Base-by-base conservation (phyloP, 2,113 vertebrate genomes). In the Rhinopomastus cyanomelas region DNA sequence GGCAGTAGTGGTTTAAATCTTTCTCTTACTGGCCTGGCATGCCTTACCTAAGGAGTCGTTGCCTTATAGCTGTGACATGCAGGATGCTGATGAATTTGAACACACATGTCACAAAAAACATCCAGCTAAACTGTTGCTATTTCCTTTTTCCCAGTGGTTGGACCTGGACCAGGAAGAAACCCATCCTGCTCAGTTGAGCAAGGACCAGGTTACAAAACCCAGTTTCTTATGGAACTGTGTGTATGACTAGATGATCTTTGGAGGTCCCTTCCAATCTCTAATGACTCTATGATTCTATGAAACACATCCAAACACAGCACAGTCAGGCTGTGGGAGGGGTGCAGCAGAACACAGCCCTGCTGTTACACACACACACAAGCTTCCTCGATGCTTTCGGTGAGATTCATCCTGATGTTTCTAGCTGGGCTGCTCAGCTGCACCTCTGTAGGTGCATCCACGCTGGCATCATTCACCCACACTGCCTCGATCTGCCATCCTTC, bases 401-500 rank as follows among this genome's bases (percentile, higher is more conserved):
- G 18, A 68, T 48, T 86, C 25, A 20, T 32, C 57, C 23, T 39
- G 29, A 79, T 29, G 6, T 16, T 61, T 48, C 48, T 34, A 13
- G 16, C 23, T 1, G 36, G 66, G 55, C 37, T 2, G 2, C 48
- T 74, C 44, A 67, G 61, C 42, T 32, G 76, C 69, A 44, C 62
- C 37, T 59, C 6, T 34, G 27, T 77, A 48, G 42, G 11, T 6
- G 18, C 1, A n/a, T 39, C 36, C 16, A 14, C 0, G 3, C 22
- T 0, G 0, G 36, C 27, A 53, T 25, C 3, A 0, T 27, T 90
- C 67, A 85, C 29, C 14, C 23, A 52, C 19, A 7, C 32, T n/a
- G 90, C 46, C 30, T 59, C 66, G 51, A 69, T 16, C 30, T 61
- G 39, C 12, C 51, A 65, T 15, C 22, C 12, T 68, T 64, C 2